Base-by-base conservation (phyloP, 2,797 vertebrate genomes). In the Acrossocheilus fasciatus region DNA sequence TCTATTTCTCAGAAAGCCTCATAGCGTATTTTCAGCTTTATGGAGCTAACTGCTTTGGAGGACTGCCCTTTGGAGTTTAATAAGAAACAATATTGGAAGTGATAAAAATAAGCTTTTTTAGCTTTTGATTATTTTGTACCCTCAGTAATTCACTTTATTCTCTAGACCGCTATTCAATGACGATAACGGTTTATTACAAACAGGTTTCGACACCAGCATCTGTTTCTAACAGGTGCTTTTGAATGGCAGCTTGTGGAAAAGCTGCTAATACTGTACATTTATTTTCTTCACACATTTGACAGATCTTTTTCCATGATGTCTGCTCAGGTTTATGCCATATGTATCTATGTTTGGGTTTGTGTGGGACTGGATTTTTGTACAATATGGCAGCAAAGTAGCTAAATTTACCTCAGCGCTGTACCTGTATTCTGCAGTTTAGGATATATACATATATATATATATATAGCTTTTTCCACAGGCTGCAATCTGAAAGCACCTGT, bases 1-100 rank as follows among this genome's bases (percentile, higher is more conserved):
- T 83, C 26, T 47, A 2, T 57, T 82, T 57, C 23, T n/a, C 36
- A 57, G 36, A 57, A 82, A 72, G 50, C 68, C 68, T 26, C 23
- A 39, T 15, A 14, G 23, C 1, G 3, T 26, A 43, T 41, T 39
- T 81, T 26, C 39, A 83, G 26, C 18, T 74, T 83, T 34, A 43
- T 45, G 39, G 39, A 62, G 9, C 30, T 43, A 43, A 43, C 41
- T 10, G 41, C 41, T 43, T 10, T 43, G 41, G 41, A 43, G 43
- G 45, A n/a, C 45, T 45, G 45, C n/a, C 6, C 15, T 45, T 30
- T 64, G n/a, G 4, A 4, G 15, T 64, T 79, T 64, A 64, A 64
- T 52, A 69, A 45, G 68, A 23, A 73, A 83, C 52, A 34, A 30
- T 59, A 57, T 59, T 73, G 69, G n/a, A 14, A 52, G 43, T 30